phyloP scores from a whole-genome alignment of 2,888 invertebrate species.

The Drosophila leonis region DNA sequence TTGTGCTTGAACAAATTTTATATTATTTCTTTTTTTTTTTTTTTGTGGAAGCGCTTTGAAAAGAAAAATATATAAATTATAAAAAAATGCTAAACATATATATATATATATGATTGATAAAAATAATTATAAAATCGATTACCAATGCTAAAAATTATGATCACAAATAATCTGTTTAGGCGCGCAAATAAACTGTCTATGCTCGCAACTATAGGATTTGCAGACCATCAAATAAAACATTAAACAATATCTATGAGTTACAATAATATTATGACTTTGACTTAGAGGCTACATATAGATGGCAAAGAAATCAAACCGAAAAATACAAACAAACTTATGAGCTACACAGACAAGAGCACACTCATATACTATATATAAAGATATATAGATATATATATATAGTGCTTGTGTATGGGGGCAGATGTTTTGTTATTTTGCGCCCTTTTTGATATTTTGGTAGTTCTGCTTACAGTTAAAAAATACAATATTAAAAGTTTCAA shows the following conservation, averaged over 20 bases:
- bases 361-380: neutral
- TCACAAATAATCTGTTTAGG: slow-evolving; percentile 44
- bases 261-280: slow-evolving; percentile 72
- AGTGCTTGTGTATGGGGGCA: slow-evolving; percentile 15
- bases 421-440: slow-evolving; percentile 7
- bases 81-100: slow-evolving; percentile 4
- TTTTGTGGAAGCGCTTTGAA: slow-evolving; percentile 61
- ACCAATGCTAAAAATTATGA: slow-evolving; percentile 59
- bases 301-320: slow-evolving; percentile 61
- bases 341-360: slow-evolving; percentile 15
- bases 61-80: slow-evolving; percentile 23
- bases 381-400: neutral
- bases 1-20: slow-evolving; percentile 62
- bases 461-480: slow-evolving; percentile 66
- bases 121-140: slow-evolving; percentile 21
- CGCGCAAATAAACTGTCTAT: slow-evolving; percentile 20
- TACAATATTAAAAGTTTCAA: slow-evolving; percentile 59
- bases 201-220: slow-evolving; percentile 48
- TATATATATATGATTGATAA: neutral
- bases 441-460: slow-evolving; percentile 68
- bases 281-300: slow-evolving; percentile 71
- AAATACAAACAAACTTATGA: slow-evolving; percentile 31
- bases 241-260: slow-evolving; percentile 55
- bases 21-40: neutral
- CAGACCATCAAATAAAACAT: slow-evolving; percentile 42